Evolutionary conservation across 2,797 vertebrate genomes (phyloP), one percentile per base, ranked within the genome.

Genomic region (Loris lydekkerianus): DNA sequence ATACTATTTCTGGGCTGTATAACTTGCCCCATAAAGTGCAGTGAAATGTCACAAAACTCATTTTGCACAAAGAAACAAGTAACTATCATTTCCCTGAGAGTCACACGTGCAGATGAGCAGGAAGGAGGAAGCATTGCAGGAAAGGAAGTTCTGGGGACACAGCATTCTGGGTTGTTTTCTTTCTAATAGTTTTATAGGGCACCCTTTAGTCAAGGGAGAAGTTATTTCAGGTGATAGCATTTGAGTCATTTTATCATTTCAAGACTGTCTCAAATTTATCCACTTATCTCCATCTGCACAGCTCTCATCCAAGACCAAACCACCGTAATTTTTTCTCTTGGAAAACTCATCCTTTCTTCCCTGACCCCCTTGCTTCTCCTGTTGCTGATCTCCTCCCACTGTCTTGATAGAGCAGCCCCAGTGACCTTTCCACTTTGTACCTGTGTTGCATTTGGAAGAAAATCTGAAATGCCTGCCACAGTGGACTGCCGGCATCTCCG

Each of bases 21-120:
- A 58, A 91, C 60, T 86, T 84, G 15, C 25, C 76, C 65, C 43
- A 37, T 34, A 60, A 90, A 92, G 73, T 43, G 17, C 72, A 82
- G 27, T 67, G 49, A 85, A 89, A 91, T 65, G 67, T 27, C 65
- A 63, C 25, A 34, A 46, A 83, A 73, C 85, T 8, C 31, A 43
- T 56, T 83, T 18, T 63, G 34, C 60, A 82, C 60, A n/a, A 82
- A 86, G 21, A 93, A 65, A 53, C 21, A 53, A 78, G 82, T 37
- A 23, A 8, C 63, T 80, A 5, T 46, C 27, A 17, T 88, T 88
- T 90, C 87, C 73, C 77, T 10, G 23, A 82, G 56, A 67, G 37
- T 20, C 40, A 61, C 15, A 10, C 0, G 49, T 53, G 43, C 53
- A n/a, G 7, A 29, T 4, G 37, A 67, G 53, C 49, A 72, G 70